phyloP scores from a whole-genome alignment of 2,888 invertebrate species.

The Lepas anatifera region DNA sequence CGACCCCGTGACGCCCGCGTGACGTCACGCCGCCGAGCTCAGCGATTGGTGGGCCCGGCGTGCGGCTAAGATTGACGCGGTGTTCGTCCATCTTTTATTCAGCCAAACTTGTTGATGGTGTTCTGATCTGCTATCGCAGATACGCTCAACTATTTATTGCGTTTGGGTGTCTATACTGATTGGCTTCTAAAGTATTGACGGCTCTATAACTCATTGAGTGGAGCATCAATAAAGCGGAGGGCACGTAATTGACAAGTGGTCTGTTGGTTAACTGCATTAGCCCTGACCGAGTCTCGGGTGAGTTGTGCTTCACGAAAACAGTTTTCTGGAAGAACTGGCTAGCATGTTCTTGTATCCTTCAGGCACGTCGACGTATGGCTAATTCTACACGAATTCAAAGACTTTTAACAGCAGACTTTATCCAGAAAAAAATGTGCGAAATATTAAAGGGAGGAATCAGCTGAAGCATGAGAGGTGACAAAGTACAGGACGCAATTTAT shows the following conservation, averaged over 20 bases:
- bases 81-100: constrained; percentile 2
- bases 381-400: no score
- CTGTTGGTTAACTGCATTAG: not conserved
- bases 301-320: no score
- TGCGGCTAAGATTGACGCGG: constrained; percentile 7
- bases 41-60: not conserved
- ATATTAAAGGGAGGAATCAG: no score
- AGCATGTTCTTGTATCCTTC: no score
- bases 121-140: constrained; percentile 12
- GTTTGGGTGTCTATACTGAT: constrained; percentile 9
- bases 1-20: not conserved
- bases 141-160: constrained; percentile 8
- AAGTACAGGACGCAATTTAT: no score
- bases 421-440: no score
- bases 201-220: not conserved
- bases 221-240: not conserved
- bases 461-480: no score
- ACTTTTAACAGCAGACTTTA: no score
- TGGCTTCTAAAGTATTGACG: constrained; percentile 11
- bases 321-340: no score
- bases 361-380: no score
- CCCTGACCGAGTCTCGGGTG: no score
- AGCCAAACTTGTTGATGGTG: constrained; percentile 11
- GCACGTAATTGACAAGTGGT: not conserved
- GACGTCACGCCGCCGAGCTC: not conserved